Evolutionary conservation across 2,888 invertebrate genomes (phyloP).

Genomic region (Phymatocera aterrima): DNA sequence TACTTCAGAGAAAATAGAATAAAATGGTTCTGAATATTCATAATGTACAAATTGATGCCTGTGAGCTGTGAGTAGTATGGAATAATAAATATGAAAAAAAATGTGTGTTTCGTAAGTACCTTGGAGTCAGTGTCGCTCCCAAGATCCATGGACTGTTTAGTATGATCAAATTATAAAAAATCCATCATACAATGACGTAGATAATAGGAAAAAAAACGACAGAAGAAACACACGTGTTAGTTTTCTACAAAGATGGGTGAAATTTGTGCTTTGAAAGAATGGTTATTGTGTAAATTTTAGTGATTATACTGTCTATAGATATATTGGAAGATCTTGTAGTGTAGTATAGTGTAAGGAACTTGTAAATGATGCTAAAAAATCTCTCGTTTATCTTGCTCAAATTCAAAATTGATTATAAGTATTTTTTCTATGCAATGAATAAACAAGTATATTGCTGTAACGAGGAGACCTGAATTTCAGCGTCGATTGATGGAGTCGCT

Average conservation of each 20-base stretch:
- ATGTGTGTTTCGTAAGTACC: constrained; percentile 17
- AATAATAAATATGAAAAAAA: constrained; percentile 1
- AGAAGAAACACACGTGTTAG: constrained; percentile 15
- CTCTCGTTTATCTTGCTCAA: no score
- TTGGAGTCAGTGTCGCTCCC: constrained; percentile 44
- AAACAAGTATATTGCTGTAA: no score
- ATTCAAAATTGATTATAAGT: no score
- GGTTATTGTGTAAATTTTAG: neutral
- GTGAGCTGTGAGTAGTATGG: neutral
- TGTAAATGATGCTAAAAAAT: no score
- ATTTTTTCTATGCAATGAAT: no score
- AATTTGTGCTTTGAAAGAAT: neutral
- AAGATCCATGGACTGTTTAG: constrained; percentile 38
- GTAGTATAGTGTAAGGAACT: no score
- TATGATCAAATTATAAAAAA: constrained; percentile 19
- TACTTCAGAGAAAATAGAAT: neutral
- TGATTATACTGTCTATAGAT: neutral
- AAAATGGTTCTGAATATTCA: neutral
- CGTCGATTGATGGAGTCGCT: neutral
- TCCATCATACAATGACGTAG: constrained; percentile 23
- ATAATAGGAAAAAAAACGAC: constrained; percentile 8
- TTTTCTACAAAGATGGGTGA: neutral
- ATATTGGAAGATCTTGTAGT: no score
- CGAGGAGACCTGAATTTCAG: no score
- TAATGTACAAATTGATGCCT: constrained; percentile 28